A percentile compares a stretch with the other conserved stretches of the same genome.
Evolutionary conservation across 2,888 invertebrate genomes (phyloP).

Genomic region (Morpho helenor): DNA sequence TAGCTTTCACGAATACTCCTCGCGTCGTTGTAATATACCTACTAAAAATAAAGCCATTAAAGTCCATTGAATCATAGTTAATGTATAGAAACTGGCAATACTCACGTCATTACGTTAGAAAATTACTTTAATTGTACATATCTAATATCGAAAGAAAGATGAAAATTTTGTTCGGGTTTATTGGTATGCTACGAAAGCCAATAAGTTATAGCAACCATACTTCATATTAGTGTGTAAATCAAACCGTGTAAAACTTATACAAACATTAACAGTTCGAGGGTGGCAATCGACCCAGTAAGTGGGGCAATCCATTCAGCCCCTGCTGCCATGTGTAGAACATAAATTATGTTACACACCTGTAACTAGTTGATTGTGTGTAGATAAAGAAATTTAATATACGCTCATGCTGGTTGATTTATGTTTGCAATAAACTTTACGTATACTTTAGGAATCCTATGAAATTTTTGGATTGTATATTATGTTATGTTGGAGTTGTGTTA

Average conservation of each 20-base stretch:
- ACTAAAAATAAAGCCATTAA: too few relatives aligned
- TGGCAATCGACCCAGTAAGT: slow-evolving; percentile 48
- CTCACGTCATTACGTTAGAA: too few relatives aligned
- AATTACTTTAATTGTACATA: too few relatives aligned
- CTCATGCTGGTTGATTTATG: slow-evolving; percentile 49
- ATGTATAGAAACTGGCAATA: too few relatives aligned
- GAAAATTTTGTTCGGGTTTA: too few relatives aligned
- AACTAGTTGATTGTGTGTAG: slow-evolving; percentile 62
- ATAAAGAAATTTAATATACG: slow-evolving; percentile 66
- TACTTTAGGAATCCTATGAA: background rate
- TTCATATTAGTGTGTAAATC: slow-evolving; percentile 24
- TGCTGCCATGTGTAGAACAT: slow-evolving; percentile 59
- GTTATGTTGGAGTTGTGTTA: too few relatives aligned
- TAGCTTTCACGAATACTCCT: too few relatives aligned
- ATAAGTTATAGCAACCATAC: background rate
- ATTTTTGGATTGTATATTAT: too few relatives aligned
- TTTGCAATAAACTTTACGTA: slow-evolving; percentile 8
- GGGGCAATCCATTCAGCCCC: slow-evolving; percentile 64
- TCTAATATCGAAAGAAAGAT: too few relatives aligned
- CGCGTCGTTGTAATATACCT: too few relatives aligned
- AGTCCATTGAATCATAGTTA: too few relatives aligned
- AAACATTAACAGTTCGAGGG: slow-evolving; percentile 38
- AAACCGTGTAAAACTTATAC: slow-evolving; percentile 27
- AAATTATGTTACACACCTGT: slow-evolving; percentile 67
- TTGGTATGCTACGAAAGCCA: too few relatives aligned